Percentiles rank a stretch among this genome's conserved stretches.
phyloP scores from a whole-genome alignment of 2,113 vertebrate species.

The Daphoenositta chrysoptera region DNA sequence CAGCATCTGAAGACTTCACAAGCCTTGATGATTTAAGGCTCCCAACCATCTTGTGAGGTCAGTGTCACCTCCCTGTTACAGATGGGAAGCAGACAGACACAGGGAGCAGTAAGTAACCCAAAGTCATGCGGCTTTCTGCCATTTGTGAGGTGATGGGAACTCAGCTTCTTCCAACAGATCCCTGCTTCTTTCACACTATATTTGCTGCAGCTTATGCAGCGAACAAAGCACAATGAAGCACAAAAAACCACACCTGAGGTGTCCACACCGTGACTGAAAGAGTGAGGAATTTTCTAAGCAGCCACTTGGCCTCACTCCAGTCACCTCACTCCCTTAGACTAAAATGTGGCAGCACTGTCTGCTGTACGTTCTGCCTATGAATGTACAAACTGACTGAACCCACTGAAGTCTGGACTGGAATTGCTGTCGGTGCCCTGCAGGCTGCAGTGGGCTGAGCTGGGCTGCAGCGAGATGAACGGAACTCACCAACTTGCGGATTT shows the following conservation, averaged over 20 bases:
- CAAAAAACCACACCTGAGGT: not conserved
- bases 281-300: not conserved
- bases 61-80: not conserved
- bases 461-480: rapidly evolving
- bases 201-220: not conserved
- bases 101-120: not conserved
- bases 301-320: not conserved
- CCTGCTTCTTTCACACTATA: not conserved
- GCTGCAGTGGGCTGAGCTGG: rapidly evolving
- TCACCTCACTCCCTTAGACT: not conserved
- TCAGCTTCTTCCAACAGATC: not conserved
- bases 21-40: not conserved
- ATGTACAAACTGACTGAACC: not conserved
- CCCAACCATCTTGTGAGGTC: slow-evolving; percentile 18
- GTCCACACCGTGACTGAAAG: not conserved
- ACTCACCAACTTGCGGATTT: slow-evolving; percentile 94
- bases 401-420: not conserved
- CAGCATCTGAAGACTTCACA: not conserved
- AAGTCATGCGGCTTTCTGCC: not conserved
- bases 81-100: not conserved
- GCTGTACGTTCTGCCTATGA: not conserved
- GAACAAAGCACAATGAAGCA: not conserved
- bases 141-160: not conserved
- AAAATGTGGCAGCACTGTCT: not conserved
- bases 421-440: not conserved